Base-by-base conservation (phyloP, 1,140 invertebrate genomes). In the Oreohelix idahoensis region DNA sequence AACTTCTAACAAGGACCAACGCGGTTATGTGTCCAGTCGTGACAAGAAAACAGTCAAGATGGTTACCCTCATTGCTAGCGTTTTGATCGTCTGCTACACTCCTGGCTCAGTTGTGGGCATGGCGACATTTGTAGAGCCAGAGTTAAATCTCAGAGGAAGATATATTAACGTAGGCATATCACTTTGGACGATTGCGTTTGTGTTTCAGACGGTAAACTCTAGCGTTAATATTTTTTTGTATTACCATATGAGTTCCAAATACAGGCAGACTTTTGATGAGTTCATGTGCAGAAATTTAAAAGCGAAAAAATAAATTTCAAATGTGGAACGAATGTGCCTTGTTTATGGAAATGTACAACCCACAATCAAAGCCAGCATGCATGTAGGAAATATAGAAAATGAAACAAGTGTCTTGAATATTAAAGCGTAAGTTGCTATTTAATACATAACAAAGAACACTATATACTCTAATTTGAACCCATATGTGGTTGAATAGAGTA, bases 11-110 rank as follows among this genome's bases (percentile, higher is more conserved):
- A 58, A 23, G 2, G 26, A 58, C 53, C 53, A 58, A n/a, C 13
- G 26, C 26, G 53, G 26, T 13, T 58, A 8, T n/a, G 26, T 58
- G 53, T 23, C 53, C 53, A 58, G 26, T n/a, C 15, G 53, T 4
- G 53, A 58, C 15, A 58, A 58, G 53, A 58, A 58, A n/a, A 58
- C 53, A n/a, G 53, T 58, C 53, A 58, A 58, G 53, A 58, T 58
- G 53, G 23, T 58, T 58, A 23, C 23, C 4, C 5, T 58, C 13
- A n/a, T 58, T 4, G 53, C 53, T n/a, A n/a, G 10, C 26, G 53
- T 58, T n/a, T n/a, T 15, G 10, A n/a, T n/a, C n/a, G n/a, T n/a
- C n/a, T n/a, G n/a, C n/a, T n/a, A n/a, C n/a, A n/a, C n/a, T n/a
- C n/a, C 53, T 4, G 53, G 53, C 8, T 13, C 53, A 13, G 53